Percentiles rank a stretch among this genome's conserved stretches.
Conservation (phyloP, 2,113 vertebrate genomes). For the Prunella fulvescens region DNA sequence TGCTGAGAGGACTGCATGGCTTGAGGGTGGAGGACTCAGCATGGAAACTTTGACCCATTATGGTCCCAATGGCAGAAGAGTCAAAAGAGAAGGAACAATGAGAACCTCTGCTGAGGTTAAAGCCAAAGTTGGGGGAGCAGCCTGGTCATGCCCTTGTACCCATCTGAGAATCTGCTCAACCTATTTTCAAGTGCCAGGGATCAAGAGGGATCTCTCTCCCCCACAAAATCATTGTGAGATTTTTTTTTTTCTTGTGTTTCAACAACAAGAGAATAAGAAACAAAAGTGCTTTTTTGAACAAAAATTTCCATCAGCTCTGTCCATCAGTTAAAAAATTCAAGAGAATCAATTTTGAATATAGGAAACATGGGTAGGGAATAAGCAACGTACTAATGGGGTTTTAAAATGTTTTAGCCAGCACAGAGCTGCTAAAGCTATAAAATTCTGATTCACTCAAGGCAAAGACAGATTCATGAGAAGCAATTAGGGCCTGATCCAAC, state of each 20-base stretch:
- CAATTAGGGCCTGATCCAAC: constrained; percentile 20
- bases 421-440: constrained; percentile 37
- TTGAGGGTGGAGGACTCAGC: neutral
- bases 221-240: neutral
- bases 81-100: neutral
- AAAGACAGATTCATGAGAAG: constrained; percentile 27
- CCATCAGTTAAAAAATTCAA: neutral
- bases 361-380: neutral
- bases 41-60: neutral
- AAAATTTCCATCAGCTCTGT: neutral
- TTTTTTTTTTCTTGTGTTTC: neutral
- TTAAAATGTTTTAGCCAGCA: constrained; percentile 35
- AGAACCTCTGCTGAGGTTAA: neutral
- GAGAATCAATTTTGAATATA: neutral
- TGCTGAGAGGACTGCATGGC: neutral
- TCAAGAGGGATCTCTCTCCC: neutral
- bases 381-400: neutral
- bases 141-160: neutral
- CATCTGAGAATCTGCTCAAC: neutral
- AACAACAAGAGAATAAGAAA: neutral
- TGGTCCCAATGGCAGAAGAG: neutral
- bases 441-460: constrained; percentile 13
- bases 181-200: neutral
- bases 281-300: neutral
- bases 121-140: neutral